These are phyloP conservation scores for Scomber japonicus DNA, from an alignment of 2,113 vertebrate genomes.

Conservation along the genomic window DNA sequence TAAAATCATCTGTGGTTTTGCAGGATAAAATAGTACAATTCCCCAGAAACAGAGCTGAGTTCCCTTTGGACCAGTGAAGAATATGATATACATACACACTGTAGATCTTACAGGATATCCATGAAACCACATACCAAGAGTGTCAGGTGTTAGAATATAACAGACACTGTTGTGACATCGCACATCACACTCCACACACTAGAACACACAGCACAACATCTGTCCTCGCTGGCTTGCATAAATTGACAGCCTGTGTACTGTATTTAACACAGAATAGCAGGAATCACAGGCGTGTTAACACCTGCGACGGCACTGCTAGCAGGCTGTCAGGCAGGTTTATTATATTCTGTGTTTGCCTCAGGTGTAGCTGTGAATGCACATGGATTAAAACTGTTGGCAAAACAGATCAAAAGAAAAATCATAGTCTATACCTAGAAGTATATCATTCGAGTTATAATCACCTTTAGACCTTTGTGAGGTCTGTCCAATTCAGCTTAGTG, in stretches of 20 bases:
- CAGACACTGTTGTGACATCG: slow-evolving; percentile 21
- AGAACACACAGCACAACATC: slow-evolving; percentile 21
- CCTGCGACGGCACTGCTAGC: slow-evolving; percentile 46
- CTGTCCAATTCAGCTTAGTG: background rate
- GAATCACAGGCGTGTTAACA: slow-evolving; percentile 50
- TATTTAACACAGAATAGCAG: slow-evolving; percentile 28
- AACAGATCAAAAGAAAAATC: slow-evolving; percentile 58
- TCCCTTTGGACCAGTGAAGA: background rate
- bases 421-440: background rate
- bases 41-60: background rate
- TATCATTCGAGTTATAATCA: slow-evolving; percentile 39
- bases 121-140: background rate
- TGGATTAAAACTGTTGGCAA: slow-evolving; percentile 56
- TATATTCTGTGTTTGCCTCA: slow-evolving; percentile 43
- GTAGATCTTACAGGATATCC: background rate
- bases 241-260: slow-evolving; percentile 18
- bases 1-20: background rate
- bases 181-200: slow-evolving; percentile 6
- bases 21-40: background rate
- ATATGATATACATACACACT: background rate
- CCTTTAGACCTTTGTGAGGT: slow-evolving; percentile 37
- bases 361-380: slow-evolving; percentile 34
- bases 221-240: slow-evolving; percentile 17
- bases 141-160: background rate
- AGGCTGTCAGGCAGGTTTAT: slow-evolving; percentile 57